These are phyloP conservation scores for Tenthredo notha DNA, from an alignment of 2,888 invertebrate genomes.

Conservation along the genomic window DNA sequence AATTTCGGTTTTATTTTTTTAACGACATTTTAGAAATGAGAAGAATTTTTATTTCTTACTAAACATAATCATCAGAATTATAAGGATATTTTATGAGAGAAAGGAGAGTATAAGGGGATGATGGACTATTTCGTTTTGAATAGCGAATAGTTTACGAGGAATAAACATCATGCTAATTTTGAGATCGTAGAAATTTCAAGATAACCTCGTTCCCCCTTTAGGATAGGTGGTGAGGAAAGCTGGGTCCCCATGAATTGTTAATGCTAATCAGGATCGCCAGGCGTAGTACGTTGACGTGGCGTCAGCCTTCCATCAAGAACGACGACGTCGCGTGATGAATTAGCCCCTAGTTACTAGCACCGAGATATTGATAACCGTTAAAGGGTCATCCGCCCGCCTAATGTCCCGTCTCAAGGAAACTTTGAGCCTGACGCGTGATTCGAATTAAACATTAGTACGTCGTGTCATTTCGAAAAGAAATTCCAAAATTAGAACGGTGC, in stretches of 20 bases:
- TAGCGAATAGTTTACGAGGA: conserved; percentile 56
- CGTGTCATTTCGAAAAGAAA: not conserved
- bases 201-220: conserved; percentile 61
- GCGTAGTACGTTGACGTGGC: conserved; percentile 66
- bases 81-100: not conserved
- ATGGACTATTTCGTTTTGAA: not conserved
- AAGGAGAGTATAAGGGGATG: not conserved
- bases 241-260: conserved; percentile 69
- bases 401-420: conserved; percentile 28
- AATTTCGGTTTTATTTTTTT: not conserved
- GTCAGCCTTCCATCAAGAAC: conserved; percentile 70
- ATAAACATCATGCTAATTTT: conserved; percentile 69
- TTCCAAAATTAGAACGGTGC: not conserved
- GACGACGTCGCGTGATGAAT: conserved; percentile 69
- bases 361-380: conserved; percentile 47
- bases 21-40: not conserved
- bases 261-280: conserved; percentile 73
- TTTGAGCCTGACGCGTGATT: conserved; percentile 10
- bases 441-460: not conserved
- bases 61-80: not conserved
- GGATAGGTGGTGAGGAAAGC: not conserved
- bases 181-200: conserved; percentile 68
- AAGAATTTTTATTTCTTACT: not conserved
- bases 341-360: conserved; percentile 58
- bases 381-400: conserved; percentile 46